Evolutionary conservation across 2,113 vertebrate genomes (phyloP).

Genomic region (Tetraodon nigroviridis): DNA sequence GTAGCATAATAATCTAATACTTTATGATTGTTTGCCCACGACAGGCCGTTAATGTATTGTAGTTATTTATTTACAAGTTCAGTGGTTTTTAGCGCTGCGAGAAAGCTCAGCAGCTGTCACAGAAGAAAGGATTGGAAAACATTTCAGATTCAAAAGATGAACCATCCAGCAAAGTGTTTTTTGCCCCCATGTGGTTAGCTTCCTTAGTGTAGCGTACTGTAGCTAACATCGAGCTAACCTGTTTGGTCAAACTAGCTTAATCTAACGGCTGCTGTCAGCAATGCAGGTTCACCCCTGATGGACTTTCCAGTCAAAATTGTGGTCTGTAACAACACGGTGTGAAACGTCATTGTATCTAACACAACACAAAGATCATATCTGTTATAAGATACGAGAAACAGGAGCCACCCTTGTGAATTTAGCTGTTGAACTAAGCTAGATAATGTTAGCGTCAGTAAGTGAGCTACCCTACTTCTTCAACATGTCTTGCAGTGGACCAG

Average conservation of each 20-base stretch:
- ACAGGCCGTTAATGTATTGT: conserved; percentile 32
- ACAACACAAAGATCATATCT: conserved; percentile 1
- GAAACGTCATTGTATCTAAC: conserved; percentile 4
- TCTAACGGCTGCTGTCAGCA: conserved; percentile 35
- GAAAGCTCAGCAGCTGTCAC: conserved; percentile 36
- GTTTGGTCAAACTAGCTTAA: conserved; percentile 25
- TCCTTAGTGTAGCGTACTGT: conserved; percentile 14
- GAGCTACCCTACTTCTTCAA: conserved; percentile 88
- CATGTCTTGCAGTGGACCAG: conserved; percentile 96
- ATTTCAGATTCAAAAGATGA: conserved; percentile 48
- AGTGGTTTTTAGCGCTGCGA: conserved; percentile 34
- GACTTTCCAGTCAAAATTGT: conserved; percentile 17
- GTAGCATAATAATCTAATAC: conserved; percentile 53
- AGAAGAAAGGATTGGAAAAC: conserved; percentile 43
- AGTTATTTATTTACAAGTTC: conserved; percentile 61
- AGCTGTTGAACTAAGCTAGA: conserved; percentile 41
- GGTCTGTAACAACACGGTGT: conserved; percentile 3
- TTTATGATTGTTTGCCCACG: conserved; percentile 56
- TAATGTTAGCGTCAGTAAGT: conserved; percentile 31
- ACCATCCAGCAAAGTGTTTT: conserved; percentile 33
- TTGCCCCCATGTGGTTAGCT: conserved; percentile 36
- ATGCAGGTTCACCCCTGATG: conserved; percentile 28
- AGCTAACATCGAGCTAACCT: conserved; percentile 34
- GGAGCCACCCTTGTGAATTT: conserved; percentile 47
- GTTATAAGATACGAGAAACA: conserved; percentile 17